phyloP scores from a whole-genome alignment of 1,140 invertebrate species.

The Pachypeltis micranthus region DNA sequence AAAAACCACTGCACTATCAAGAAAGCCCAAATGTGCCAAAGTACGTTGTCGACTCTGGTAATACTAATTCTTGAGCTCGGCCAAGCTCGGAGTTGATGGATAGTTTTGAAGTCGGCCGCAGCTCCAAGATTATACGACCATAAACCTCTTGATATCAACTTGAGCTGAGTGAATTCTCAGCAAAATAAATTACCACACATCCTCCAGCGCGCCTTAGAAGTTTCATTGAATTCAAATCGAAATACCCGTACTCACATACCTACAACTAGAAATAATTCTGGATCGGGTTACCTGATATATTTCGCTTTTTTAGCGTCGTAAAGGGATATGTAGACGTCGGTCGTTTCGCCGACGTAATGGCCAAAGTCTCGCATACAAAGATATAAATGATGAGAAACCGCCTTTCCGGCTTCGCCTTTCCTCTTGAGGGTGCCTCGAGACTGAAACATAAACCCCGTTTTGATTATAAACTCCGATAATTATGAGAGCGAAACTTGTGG shows the following conservation, averaged over 20 bases:
- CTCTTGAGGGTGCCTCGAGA: slow-evolving; percentile 54
- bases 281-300: slow-evolving; percentile 39
- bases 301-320: slow-evolving; percentile 61
- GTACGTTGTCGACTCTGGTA: no score
- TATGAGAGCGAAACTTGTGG: no score
- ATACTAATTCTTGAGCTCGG: no score
- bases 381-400: slow-evolving; percentile 68
- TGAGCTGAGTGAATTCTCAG: no score
- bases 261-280: neutral
- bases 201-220: neutral
- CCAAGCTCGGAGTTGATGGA: no score
- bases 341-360: slow-evolving; percentile 72
- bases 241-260: neutral
- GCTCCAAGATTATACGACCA: no score
- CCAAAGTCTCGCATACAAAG: slow-evolving; percentile 81
- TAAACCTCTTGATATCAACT: no score
- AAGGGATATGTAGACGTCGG: slow-evolving; percentile 75
- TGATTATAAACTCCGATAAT: no score
- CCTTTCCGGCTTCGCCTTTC: slow-evolving; percentile 48
- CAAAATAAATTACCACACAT: neutral
- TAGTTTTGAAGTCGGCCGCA: no score
- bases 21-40: no score
- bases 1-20: no score
- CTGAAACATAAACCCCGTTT: slow-evolving; percentile 34
- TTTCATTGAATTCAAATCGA: neutral